Percentiles rank a stretch among this genome's conserved stretches.
phyloP scores from a whole-genome alignment of 2,797 vertebrate genomes.

The Enteromius treurensis region DNA sequence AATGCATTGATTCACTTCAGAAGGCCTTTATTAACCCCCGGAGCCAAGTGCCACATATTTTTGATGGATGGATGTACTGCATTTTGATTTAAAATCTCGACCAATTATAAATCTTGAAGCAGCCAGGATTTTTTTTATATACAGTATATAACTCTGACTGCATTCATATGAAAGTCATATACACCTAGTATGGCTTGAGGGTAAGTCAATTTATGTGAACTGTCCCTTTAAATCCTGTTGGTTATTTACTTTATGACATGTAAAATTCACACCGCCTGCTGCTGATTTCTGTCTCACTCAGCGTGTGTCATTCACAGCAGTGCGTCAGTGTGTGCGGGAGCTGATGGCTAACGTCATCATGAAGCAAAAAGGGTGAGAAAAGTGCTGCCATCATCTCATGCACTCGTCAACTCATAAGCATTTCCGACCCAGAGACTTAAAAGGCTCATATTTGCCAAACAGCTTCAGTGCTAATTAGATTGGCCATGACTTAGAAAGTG shows the following conservation, averaged over 20 bases:
- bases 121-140: background rate
- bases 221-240: constrained; percentile 4
- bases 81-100: background rate
- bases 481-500: background rate
- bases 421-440: constrained; percentile 1
- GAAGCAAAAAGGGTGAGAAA: constrained; percentile 34
- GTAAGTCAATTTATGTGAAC: background rate
- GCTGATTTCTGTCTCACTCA: constrained; percentile 28
- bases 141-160: background rate
- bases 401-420: background rate
- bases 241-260: constrained; percentile 11
- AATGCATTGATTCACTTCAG: background rate
- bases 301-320: constrained; percentile 32
- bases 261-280: constrained; percentile 13
- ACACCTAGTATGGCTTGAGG: background rate
- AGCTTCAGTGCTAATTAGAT: constrained; percentile 1
- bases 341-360: constrained; percentile 18
- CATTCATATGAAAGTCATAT: background rate
- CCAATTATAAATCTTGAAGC: background rate
- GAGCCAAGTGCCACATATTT: background rate
- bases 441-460: constrained; percentile 9
- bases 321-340: constrained; percentile 36
- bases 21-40: background rate
- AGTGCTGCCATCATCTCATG: constrained; percentile 24
- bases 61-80: background rate